phyloP scores from a whole-genome alignment of 2,113 vertebrate species.

The Philantomba maxwellii region DNA sequence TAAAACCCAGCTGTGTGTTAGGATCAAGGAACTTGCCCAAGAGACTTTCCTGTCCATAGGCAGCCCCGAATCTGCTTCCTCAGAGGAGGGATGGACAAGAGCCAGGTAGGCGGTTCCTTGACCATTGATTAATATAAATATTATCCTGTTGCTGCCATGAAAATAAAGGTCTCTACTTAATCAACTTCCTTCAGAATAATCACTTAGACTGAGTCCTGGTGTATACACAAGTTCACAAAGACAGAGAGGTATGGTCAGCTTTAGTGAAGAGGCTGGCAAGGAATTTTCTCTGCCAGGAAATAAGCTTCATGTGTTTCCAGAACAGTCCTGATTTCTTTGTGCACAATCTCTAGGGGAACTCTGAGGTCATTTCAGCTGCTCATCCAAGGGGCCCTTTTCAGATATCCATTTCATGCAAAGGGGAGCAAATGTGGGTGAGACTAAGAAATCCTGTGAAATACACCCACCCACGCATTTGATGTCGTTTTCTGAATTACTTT shows the following conservation, averaged over 20 bases:
- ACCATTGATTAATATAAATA: constrained; percentile 14
- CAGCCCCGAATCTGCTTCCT: background rate
- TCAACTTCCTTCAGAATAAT: background rate
- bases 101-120: background rate
- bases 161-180: background rate
- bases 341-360: background rate
- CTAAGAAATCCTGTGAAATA: background rate
- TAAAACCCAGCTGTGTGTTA: background rate
- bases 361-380: background rate
- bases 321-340: background rate
- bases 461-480: fast-evolving
- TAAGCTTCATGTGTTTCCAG: background rate
- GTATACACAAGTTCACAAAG: background rate
- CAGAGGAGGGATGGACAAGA: background rate
- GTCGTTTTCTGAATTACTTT: background rate
- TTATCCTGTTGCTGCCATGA: background rate
- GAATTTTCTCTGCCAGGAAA: background rate
- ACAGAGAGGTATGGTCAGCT: background rate
- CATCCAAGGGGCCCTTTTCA: background rate
- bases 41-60: background rate
- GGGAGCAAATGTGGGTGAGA: background rate
- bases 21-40: background rate
- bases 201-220: background rate
- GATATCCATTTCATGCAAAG: background rate
- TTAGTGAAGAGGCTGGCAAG: background rate